Conservation (phyloP, 1,140 invertebrate species). For the Anastatus disparis region DNA sequence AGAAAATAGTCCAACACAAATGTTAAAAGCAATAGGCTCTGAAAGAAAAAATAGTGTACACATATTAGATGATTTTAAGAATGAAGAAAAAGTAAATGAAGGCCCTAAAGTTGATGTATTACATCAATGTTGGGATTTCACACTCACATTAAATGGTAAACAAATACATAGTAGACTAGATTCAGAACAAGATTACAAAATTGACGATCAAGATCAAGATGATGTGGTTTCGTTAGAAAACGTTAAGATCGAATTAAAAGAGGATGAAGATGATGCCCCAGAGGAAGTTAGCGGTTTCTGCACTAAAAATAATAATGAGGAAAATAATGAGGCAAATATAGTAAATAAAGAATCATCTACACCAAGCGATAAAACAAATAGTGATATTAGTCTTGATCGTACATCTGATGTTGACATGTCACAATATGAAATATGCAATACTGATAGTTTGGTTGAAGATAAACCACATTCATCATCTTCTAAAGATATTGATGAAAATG, state of each 20-base stretch:
- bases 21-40: neutral
- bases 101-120: constrained; percentile 25
- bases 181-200: too few relatives aligned
- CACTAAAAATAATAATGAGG: too few relatives aligned
- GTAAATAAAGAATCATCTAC: neutral
- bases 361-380: constrained; percentile 1
- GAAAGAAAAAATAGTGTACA: neutral
- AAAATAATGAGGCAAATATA: too few relatives aligned
- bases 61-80: neutral
- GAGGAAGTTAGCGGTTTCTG: too few relatives aligned
- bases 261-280: too few relatives aligned
- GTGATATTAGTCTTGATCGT: constrained; percentile 13
- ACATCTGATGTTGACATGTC: constrained; percentile 32
- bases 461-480: neutral
- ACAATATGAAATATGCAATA: constrained; percentile 26
- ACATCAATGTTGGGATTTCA: constrained; percentile 50
- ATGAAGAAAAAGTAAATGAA: neutral
- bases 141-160: constrained; percentile 37
- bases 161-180: constrained; percentile 42
- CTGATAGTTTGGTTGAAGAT: neutral
- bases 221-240: too few relatives aligned
- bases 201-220: too few relatives aligned
- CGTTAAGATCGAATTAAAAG: too few relatives aligned
- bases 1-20: neutral
- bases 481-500: neutral